phyloP scores from a whole-genome alignment of 1,140 invertebrate species.

The Drosophila bipectinata region DNA sequence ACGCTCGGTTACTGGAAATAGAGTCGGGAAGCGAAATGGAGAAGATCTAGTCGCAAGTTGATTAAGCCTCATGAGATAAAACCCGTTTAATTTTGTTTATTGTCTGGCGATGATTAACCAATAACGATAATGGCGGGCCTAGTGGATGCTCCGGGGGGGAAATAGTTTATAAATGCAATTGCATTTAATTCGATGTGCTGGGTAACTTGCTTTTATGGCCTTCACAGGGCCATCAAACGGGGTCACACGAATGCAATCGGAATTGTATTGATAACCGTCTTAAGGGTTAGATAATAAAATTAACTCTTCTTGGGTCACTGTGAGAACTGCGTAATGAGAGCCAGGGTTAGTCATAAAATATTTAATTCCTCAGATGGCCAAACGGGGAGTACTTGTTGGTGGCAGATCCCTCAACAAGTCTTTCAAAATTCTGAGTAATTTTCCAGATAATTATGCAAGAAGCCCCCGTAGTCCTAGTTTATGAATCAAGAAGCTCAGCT shows the following conservation, averaged over 20 bases:
- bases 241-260: conserved; percentile 18
- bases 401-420: conserved; percentile 21
- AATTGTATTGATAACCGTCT: conserved; percentile 40
- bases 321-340: conserved; percentile 35
- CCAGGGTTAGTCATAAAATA: conserved; percentile 12
- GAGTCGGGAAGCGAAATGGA: background rate
- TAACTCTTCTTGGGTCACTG: conserved; percentile 28
- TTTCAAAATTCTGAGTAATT: conserved; percentile 20
- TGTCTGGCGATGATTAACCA: conserved; percentile 71
- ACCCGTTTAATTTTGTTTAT: conserved; percentile 74
- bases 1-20: conserved; percentile 27
- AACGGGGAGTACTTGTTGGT: background rate
- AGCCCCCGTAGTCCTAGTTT: conserved; percentile 4
- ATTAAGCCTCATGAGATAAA: conserved; percentile 60
- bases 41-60: conserved; percentile 19
- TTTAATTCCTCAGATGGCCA: conserved; percentile 12
- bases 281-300: conserved; percentile 29
- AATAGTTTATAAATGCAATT: conserved; percentile 40
- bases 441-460: conserved; percentile 19
- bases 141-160: conserved; percentile 2
- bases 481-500: conserved; percentile 11
- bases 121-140: conserved; percentile 59
- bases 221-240: conserved; percentile 16
- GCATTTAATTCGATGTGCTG: conserved; percentile 32
- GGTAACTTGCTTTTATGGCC: conserved; percentile 40